Evolutionary conservation across 2,797 vertebrate genomes (phyloP), one percentile per base, ranked within the genome.

Genomic region (Takifugu ocellatus): DNA sequence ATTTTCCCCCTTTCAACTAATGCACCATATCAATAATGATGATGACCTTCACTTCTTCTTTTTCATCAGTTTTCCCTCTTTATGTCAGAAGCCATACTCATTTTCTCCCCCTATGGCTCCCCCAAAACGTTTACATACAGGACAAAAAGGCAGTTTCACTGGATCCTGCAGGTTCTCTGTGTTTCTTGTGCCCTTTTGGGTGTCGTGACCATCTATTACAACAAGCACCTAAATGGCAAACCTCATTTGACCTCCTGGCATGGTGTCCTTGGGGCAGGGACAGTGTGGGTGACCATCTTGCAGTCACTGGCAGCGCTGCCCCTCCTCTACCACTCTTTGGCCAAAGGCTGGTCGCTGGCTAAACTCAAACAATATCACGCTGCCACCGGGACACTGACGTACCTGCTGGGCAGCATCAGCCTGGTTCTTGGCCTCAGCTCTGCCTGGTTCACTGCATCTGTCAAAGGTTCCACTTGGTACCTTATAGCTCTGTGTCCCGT

Each of bases 301-400:
- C 96, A 98, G 90, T 93, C 92, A 0, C 3, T 85, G 0, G 95
- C 92, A 0, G 97, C 93, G 0, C 5, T 92, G 56, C 89, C 93
- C 1, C 90, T 99, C 25, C 82, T 97, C 4, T 97, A 95, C 70
- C 93, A 92, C 67, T 94, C 93, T 65, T 75, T 98, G 72, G 79
- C 91, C 62, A 94, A 93, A 81, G 93, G 93, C 67, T 96, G 95
- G 95, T 93, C 95, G 1, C 81, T 98, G 70, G 93, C 94, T 51
- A 95, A 93, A 69, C 90, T 98, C 59, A 98, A 96, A 75, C 89
- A 96, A 17, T 99, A 98, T 78, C 97, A 99, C 0, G 93, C 95
- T 0, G 93, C 95, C 0, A 92, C 93, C 0, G 97, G 97, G 51
- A 87, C 98, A 5, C 81, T 98, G 72, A 89, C 92, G 0, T 95